Base-by-base conservation (phyloP, 2,888 invertebrate species). In the Gonocerus acuteangulatus region DNA sequence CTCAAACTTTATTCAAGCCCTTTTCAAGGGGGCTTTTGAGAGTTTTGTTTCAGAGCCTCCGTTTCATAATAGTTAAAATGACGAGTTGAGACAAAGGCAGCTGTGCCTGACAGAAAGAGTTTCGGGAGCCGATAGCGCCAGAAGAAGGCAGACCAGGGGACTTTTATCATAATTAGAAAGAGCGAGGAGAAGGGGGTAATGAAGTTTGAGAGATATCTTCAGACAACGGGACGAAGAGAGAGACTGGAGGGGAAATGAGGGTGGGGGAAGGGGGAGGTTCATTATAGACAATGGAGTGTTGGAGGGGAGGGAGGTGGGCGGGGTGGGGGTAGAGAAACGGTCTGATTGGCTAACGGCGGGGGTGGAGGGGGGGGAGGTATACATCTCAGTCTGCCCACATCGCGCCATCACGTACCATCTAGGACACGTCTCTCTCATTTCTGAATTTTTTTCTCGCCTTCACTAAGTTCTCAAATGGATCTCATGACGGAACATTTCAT, bases 141-240 rank as follows among this genome's bases (percentile, higher is more conserved):
- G n/a, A n/a, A 27, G 51, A 51, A 51, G 34, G 51, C 32, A 34
- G 51, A 27, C 27, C 32, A 27, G 48, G 34, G 32, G 51, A 51
- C 51, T 51, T 51, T 51, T 51, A 51, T 51, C 51, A 51, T 51
- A 51, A 51, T 51, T 51, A 51, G 51, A 51, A 51, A 51, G 27
- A 22, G 44, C 22, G 39, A 44, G 36, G 27, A 19, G 19, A 34
- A 34, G 51, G 32, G 51, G 51, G 51, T 51, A 51, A 51, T 51
- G 51, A 51, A 51, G 51, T 51, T 51, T 51, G 36, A 19, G 51
- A 32, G 51, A 51, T 51, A 51, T 51, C 51, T 51, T 27, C 32
- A 51, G 51, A 51, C 51, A 51, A 51, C 18, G 27, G 48, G 21
- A 16, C 9, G 7, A 4, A 15, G 51, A 7, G 23, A 36, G 15